Evolutionary conservation across 2,888 invertebrate species (phyloP), one percentile per base, ranked within the genome.

Genomic region (Dastarcus helophoroides): DNA sequence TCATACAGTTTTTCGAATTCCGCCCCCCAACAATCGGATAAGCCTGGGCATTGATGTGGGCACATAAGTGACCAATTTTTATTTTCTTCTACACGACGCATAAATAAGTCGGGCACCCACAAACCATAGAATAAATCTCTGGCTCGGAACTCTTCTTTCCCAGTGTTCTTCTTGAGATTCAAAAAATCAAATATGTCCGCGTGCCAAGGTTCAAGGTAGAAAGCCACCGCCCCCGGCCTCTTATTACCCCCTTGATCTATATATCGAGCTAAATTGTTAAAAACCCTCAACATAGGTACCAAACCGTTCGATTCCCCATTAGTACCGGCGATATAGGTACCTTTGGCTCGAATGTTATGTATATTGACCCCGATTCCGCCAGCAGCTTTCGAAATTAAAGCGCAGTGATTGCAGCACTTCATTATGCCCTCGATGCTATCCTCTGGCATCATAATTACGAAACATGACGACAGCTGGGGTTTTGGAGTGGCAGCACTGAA

Each of bases 131-230:
- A 98, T 19, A 99, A 65, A 62, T 98, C 97, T 31, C 97, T 71
- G 0, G 97, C 95, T 24, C 97, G 70, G 19, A 79, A 69, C 60
- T 97, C 95, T 57, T 97, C 97, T 54, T 89, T 89, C 0, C 97
- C 83, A 1, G 90, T 93, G 56, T 97, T 98, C 58, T 94, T 95
- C 54, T 83, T 89, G 28, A 95, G 65, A 55, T 95, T 86, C 29
- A 98, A 64, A 63, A 95, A 98, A 36, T 91, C 91, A 56, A 94
- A 89, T 35, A 98, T 69, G 59, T 98, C 97, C 0, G 90, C 82
- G 64, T 99, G 98, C 98, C 98, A 98, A 0, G 98, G 98, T 61
- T 98, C 98, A 30, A 99, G 63, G 54, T 98, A 98, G 37, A 98
- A 78, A 9, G 98, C 94, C 65, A 97, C 94, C 3, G 95, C 95